Evolutionary conservation across 2,888 invertebrate species (phyloP).

Genomic region (Dysmachus trigonus): DNA sequence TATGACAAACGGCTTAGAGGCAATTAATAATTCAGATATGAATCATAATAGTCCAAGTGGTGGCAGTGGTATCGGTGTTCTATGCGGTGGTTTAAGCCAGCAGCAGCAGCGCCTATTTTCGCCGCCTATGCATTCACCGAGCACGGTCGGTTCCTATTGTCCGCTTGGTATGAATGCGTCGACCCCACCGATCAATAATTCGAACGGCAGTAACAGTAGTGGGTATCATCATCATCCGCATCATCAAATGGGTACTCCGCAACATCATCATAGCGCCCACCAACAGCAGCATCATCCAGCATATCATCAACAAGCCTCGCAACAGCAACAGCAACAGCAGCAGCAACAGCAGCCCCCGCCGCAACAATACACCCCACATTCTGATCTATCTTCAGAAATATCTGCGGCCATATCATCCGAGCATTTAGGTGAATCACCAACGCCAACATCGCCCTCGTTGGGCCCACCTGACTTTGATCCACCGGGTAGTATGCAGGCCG

Average conservation of each 20-base stretch:
- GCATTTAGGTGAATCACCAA: constrained; percentile 71
- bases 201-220: constrained; percentile 31
- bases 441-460: constrained; percentile 74
- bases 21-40: constrained; percentile 33
- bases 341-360: constrained; percentile 54
- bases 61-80: neutral
- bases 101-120: constrained; percentile 51
- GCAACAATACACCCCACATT: constrained; percentile 71
- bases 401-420: constrained; percentile 80
- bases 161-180: constrained; percentile 46
- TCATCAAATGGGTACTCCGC: constrained; percentile 42
- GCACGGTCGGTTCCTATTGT: constrained; percentile 49
- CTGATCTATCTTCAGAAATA: constrained; percentile 79
- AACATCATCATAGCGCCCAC: constrained; percentile 47
- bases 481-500: constrained; percentile 69
- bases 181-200: constrained; percentile 38
- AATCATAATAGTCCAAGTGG: constrained; percentile 40
- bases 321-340: constrained; percentile 53
- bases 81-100: neutral
- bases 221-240: constrained; percentile 47
- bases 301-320: constrained; percentile 51
- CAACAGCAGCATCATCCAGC: constrained; percentile 50
- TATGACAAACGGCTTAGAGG: constrained; percentile 44
- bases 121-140: constrained; percentile 60
- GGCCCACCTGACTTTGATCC: constrained; percentile 81